These are phyloP conservation scores for Sorex fumeus DNA, from an alignment of 2,113 vertebrate genomes.

Conservation along the genomic window DNA sequence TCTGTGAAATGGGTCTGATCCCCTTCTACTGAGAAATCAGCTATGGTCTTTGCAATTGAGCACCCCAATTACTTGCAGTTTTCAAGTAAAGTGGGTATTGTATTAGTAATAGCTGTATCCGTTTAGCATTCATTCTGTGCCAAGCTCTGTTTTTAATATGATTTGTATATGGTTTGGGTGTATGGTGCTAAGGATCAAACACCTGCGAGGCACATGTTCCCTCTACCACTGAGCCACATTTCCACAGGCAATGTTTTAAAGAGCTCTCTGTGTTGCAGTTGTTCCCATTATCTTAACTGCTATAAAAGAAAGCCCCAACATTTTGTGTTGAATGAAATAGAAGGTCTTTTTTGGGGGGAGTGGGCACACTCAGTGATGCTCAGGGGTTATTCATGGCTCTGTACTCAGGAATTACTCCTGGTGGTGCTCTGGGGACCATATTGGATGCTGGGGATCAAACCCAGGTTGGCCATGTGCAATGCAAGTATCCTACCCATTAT, in stretches of 20 bases:
- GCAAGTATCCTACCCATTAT: no score
- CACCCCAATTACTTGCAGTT: not conserved
- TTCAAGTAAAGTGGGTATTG: slow-evolving; percentile 5
- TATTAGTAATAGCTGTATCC: not conserved
- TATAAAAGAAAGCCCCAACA: not conserved
- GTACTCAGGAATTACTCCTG: no score
- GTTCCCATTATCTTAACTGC: not conserved
- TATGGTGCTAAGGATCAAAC: no score
- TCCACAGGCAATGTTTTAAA: not conserved
- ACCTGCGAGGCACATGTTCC: no score
- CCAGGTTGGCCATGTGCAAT: no score
- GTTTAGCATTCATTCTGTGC: not conserved
- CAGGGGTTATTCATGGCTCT: no score
- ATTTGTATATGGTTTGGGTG: no score
- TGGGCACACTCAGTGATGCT: no score
- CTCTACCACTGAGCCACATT: no score
- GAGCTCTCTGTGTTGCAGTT: not conserved
- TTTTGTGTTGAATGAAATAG: not conserved
- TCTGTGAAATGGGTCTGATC: slow-evolving; percentile 2
- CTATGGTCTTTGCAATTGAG: not conserved
- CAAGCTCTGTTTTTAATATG: not conserved
- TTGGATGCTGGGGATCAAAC: no score
- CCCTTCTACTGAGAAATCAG: not conserved
- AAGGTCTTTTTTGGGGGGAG: not conserved
- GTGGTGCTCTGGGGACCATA: no score